These are phyloP conservation scores for Tachyglossus aculeatus DNA, from an alignment of 2,797 vertebrate species.

Conservation along the genomic window DNA sequence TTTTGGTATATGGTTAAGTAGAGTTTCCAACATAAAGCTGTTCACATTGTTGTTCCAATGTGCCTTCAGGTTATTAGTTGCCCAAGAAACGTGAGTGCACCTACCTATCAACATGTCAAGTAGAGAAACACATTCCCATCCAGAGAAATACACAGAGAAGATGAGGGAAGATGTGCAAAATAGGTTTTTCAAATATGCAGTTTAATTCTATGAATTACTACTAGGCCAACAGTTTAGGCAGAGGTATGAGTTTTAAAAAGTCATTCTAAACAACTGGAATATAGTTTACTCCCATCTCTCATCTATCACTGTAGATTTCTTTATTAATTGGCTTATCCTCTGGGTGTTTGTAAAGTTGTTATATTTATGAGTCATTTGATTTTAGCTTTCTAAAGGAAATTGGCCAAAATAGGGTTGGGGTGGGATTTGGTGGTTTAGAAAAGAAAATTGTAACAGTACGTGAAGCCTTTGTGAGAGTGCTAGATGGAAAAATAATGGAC, in stretches of 20 bases:
- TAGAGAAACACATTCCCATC: constrained; percentile 47
- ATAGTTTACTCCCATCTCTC: neutral
- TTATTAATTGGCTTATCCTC: neutral
- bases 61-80: constrained; percentile 4
- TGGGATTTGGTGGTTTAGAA: neutral
- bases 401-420: neutral
- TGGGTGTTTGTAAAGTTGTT: neutral
- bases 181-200: constrained; percentile 25
- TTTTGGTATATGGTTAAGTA: neutral
- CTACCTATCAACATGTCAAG: constrained; percentile 66
- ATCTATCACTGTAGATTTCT: neutral
- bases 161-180: neutral
- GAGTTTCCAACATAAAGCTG: neutral
- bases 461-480: neutral
- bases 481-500: neutral
- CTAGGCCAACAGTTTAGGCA: neutral
- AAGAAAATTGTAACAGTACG: neutral
- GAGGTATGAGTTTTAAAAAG: neutral
- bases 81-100: constrained; percentile 51
- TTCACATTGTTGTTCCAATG: neutral
- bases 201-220: constrained; percentile 20
- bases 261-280: neutral
- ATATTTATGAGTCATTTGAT: neutral
- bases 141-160: constrained; percentile 36
- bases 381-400: neutral